Conservation (phyloP, 2,888 invertebrate species). For the Mantis religiosa region DNA sequence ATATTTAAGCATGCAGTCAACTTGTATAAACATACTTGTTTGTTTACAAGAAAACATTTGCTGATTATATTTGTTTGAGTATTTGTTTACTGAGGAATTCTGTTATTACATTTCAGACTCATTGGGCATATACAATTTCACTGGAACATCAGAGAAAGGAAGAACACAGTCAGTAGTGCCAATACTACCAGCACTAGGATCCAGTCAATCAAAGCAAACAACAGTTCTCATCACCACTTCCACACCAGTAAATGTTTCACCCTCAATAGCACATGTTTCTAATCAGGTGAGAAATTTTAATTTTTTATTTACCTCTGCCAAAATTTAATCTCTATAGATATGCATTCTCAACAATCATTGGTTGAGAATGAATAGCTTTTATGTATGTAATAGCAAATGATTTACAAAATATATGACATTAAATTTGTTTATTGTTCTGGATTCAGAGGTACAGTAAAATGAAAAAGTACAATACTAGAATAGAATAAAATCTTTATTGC, state of each 20-base stretch:
- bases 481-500: too few relatives aligned
- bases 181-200: slow-evolving; percentile 29
- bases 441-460: too few relatives aligned
- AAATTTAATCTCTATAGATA: not conserved
- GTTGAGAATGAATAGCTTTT: too few relatives aligned
- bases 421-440: too few relatives aligned
- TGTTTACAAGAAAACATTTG: too few relatives aligned
- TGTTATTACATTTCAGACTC: slow-evolving; percentile 3
- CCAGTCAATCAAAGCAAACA: slow-evolving; percentile 34
- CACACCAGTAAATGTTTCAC: slow-evolving; percentile 44
- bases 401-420: too few relatives aligned
- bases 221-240: slow-evolving; percentile 47
- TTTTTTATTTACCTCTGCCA: too few relatives aligned
- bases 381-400: too few relatives aligned
- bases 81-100: not conserved
- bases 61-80: too few relatives aligned
- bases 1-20: too few relatives aligned
- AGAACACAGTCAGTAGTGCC: slow-evolving; percentile 28
- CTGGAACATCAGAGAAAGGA: slow-evolving; percentile 22
- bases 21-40: too few relatives aligned
- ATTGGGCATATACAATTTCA: slow-evolving; percentile 26
- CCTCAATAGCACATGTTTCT: slow-evolving; percentile 11
- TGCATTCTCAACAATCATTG: not conserved
- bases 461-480: too few relatives aligned
- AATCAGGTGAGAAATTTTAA: slow-evolving; percentile 19